Evolutionary conservation across 1,140 invertebrate species (phyloP).

Genomic region (Coboldia fuscipes): DNA sequence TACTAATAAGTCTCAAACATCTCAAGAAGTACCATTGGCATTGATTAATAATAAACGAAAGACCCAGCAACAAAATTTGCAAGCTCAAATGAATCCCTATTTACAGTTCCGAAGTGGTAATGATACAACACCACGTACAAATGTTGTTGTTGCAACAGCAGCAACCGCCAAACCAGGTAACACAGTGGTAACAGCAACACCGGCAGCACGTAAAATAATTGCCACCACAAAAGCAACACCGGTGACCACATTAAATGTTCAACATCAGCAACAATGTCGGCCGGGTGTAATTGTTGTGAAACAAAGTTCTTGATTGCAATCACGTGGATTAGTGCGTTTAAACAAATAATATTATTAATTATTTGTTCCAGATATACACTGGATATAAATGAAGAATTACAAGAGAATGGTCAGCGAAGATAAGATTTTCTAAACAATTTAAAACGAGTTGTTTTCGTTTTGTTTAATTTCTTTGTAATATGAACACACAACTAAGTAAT

Average conservation of each 20-base stretch:
- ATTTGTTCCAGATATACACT: too few species aligned
- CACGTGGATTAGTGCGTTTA: too few species aligned
- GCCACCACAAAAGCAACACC: not conserved
- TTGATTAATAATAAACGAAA: slow-evolving; percentile 36
- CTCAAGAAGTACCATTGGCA: slow-evolving; percentile 47
- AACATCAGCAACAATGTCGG: slow-evolving; percentile 40
- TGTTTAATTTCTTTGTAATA: too few species aligned
- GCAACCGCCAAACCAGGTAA: slow-evolving; percentile 7
- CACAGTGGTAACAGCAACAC: slow-evolving; percentile 9
- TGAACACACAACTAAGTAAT: too few species aligned
- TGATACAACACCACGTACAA: not conserved
- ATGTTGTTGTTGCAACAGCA: slow-evolving; percentile 6
- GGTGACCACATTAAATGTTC: slow-evolving; percentile 8
- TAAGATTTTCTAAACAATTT: too few species aligned
- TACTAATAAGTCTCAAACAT: slow-evolving; percentile 3
- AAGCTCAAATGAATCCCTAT: slow-evolving; percentile 39
- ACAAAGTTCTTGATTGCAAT: slow-evolving; percentile 27
- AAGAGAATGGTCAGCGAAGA: too few species aligned
- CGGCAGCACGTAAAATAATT: slow-evolving; percentile 7
- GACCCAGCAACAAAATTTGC: slow-evolving; percentile 21
- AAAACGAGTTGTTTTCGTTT: too few species aligned
- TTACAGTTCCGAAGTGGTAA: slow-evolving; percentile 37
- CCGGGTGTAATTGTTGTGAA: slow-evolving; percentile 75
- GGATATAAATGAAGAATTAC: too few species aligned
- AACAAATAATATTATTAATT: too few species aligned